A percentile compares a stretch with the other conserved stretches of the same genome.
phyloP scores from a whole-genome alignment of 2,113 vertebrate genomes.

The Mionectes macconnelli region DNA sequence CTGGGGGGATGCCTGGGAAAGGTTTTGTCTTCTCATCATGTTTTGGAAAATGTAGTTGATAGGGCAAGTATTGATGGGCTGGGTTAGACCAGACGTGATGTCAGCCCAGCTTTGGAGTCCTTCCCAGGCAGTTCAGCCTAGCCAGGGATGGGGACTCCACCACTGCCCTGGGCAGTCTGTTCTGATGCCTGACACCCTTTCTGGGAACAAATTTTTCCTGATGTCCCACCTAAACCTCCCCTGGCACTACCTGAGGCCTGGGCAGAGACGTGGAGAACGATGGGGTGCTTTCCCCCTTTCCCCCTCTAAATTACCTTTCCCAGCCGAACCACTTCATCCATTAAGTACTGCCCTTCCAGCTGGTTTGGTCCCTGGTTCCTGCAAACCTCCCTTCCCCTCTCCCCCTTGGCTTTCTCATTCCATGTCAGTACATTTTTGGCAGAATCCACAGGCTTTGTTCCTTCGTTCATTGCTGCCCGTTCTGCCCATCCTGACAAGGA shows the following conservation, averaged over 20 bases:
- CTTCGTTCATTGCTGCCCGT: neutral
- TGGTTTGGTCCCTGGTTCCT: neutral
- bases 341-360: neutral
- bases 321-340: neutral
- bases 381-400: neutral
- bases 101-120: neutral
- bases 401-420: neutral
- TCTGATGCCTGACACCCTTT: neutral
- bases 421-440: neutral
- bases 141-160: neutral
- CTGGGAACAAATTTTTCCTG: neutral
- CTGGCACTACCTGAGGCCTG: neutral
- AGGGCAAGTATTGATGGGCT: neutral
- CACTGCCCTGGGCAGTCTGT: neutral
- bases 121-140: neutral
- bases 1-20: neutral
- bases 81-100: neutral
- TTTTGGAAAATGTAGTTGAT: neutral
- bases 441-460: neutral
- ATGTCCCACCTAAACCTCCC: neutral
- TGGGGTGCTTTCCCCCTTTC: neutral
- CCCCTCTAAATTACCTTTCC: neutral
- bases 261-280: neutral
- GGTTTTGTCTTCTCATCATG: neutral
- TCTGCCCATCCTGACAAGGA: neutral